These are phyloP conservation scores for Myrmophylax atrothorax DNA, from an alignment of 2,113 vertebrate species.

Conservation along the genomic window DNA sequence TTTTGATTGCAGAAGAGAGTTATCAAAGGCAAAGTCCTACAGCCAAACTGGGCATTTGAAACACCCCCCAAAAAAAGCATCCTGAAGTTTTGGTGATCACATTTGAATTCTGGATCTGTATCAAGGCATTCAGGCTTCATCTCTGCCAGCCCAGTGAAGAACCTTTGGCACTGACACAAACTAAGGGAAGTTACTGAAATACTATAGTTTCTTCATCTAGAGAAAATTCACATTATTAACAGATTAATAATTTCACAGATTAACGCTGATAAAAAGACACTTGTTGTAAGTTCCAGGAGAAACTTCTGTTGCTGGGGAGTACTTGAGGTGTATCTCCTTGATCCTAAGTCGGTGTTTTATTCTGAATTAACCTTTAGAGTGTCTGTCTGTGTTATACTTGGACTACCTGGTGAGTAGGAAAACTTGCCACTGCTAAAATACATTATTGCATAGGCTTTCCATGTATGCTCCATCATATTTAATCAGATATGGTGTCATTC, in stretches of 20 bases:
- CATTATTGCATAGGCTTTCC: not conserved
- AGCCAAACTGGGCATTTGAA: not conserved
- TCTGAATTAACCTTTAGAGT: not conserved
- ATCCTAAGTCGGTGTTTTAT: not conserved
- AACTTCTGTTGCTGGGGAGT: not conserved
- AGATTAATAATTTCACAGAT: not conserved
- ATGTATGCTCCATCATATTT: not conserved
- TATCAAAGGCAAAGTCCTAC: not conserved
- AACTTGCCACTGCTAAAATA: not conserved
- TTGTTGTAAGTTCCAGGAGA: not conserved
- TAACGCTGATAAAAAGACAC: not conserved
- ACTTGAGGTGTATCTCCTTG: not conserved
- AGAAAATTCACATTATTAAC: too few relatives aligned
- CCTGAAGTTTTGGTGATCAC: not conserved
- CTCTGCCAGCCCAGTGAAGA: not conserved
- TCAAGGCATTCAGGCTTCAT: not conserved
- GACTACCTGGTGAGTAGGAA: not conserved
- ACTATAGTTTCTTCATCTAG: not conserved
- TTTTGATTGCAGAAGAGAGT: not conserved
- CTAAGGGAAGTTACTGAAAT: not conserved
- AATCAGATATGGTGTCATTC: not conserved
- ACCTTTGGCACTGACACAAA: not conserved
- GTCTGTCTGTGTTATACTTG: not conserved
- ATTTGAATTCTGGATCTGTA: not conserved
- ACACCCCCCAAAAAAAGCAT: not conserved